Conservation (phyloP, 1,140 invertebrate species). For the Liolophura sinensis region DNA sequence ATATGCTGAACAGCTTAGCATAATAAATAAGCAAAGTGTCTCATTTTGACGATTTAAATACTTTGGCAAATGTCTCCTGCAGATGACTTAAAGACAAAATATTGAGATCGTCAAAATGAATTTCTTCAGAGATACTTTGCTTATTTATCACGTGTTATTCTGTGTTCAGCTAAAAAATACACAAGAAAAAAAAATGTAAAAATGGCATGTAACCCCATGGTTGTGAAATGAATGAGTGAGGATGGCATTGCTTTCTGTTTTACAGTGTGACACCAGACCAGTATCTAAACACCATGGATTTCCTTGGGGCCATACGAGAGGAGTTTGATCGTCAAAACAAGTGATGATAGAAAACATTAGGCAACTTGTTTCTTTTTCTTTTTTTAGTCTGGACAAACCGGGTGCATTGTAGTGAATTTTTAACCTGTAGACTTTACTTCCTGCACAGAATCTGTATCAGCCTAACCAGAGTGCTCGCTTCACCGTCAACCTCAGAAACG, state of each 20-base stretch:
- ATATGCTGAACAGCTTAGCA: background rate
- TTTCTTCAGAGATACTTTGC: too few species aligned
- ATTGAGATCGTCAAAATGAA: too few species aligned
- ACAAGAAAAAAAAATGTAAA: background rate
- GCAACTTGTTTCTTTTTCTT: background rate
- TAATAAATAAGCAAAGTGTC: too few species aligned
- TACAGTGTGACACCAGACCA: slow-evolving; percentile 57
- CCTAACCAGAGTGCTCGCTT: background rate
- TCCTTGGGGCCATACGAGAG: slow-evolving; percentile 54
- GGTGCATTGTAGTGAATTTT: slow-evolving; percentile 2
- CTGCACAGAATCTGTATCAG: background rate
- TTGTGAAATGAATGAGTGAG: background rate
- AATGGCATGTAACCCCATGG: background rate
- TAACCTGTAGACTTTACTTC: background rate
- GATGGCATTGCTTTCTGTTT: slow-evolving; percentile 18
- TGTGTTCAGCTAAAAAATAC: background rate
- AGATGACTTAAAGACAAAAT: background rate
- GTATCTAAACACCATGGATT: slow-evolving; percentile 59
- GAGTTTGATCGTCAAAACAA: slow-evolving; percentile 12
- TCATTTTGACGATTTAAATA: background rate
- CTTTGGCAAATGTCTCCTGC: background rate
- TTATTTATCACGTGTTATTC: too few species aligned
- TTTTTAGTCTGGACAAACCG: background rate
- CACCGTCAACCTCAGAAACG: too few species aligned
- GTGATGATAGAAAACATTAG: background rate